Evolutionary conservation across 2,113 vertebrate genomes (phyloP).

Genomic region (Pseudonaja textilis): DNA sequence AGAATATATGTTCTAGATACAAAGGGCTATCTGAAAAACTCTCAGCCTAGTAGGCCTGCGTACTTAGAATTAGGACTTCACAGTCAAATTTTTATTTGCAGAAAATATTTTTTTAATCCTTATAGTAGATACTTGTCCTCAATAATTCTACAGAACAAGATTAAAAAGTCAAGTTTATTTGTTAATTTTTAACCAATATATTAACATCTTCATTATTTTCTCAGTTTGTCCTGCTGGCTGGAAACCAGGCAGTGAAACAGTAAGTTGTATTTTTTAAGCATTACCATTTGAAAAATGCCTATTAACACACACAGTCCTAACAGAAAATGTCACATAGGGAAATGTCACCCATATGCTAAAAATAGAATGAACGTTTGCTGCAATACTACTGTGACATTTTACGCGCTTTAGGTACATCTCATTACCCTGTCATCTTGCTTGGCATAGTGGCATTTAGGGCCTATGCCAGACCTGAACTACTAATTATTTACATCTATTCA

Average conservation of each 20-base stretch:
- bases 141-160: conserved; percentile 6
- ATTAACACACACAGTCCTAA: neutral
- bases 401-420: neutral
- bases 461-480: neutral
- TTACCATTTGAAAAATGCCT: neutral
- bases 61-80: neutral
- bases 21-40: neutral
- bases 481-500: neutral
- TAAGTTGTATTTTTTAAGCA: conserved; percentile 71
- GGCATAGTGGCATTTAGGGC: neutral
- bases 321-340: neutral
- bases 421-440: neutral
- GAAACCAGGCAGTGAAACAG: conserved; percentile 97
- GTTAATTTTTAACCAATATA: neutral
- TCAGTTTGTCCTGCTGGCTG: conserved; percentile 95
- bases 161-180: neutral
- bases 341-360: neutral
- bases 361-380: neutral
- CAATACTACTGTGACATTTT: neutral
- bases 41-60: neutral
- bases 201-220: conserved; percentile 30
- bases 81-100: neutral
- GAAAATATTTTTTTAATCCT: neutral
- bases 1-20: neutral
- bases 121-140: neutral